Evolutionary conservation across 2,797 vertebrate species (phyloP).

Genomic region (Ctenopoma multispine): DNA sequence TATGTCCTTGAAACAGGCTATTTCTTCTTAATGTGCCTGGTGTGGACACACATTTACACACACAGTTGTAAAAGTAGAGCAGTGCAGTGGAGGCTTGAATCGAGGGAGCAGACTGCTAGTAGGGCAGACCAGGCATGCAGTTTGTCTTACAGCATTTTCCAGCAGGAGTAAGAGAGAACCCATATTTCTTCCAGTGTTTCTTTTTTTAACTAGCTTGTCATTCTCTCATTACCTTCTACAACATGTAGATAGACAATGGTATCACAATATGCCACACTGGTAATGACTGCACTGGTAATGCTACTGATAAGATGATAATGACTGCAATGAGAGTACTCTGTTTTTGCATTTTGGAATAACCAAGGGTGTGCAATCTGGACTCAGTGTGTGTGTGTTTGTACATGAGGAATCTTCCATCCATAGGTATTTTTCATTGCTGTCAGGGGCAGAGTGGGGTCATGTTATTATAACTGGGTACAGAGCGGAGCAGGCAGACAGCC

Average conservation of each 20-base stretch:
- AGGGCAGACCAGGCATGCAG: slow-evolving; percentile 39
- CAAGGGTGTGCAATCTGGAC: slow-evolving; percentile 17
- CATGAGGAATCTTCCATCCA: slow-evolving; percentile 38
- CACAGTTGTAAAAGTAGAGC: slow-evolving; percentile 54
- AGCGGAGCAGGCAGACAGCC: slow-evolving; percentile 55
- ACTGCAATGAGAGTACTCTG: slow-evolving; percentile 5
- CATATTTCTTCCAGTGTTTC: slow-evolving; percentile 9
- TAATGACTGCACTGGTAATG: slow-evolving; percentile 6
- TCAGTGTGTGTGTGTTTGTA: slow-evolving; percentile 15
- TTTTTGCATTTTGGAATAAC: slow-evolving; percentile 43
- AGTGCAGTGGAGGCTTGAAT: slow-evolving; percentile 60
- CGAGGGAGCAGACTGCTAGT: slow-evolving; percentile 44
- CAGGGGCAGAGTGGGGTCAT: slow-evolving; percentile 59
- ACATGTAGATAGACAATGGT: slow-evolving; percentile 14
- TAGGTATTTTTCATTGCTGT: slow-evolving; percentile 66
- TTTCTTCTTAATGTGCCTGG: slow-evolving; percentile 15
- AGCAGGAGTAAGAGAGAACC: background rate
- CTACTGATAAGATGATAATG: slow-evolving; percentile 41
- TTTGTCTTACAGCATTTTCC: slow-evolving; percentile 28
- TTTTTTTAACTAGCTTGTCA: slow-evolving; percentile 5
- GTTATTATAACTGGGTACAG: slow-evolving; percentile 70
- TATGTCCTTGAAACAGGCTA: slow-evolving; percentile 66
- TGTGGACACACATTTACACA: slow-evolving; percentile 28
- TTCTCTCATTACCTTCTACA: slow-evolving; percentile 23
- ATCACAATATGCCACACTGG: slow-evolving; percentile 31